Evolutionary conservation across 2,888 invertebrate genomes (phyloP), one percentile per base, ranked within the genome.

Genomic region (Aporophyla nigra): DNA sequence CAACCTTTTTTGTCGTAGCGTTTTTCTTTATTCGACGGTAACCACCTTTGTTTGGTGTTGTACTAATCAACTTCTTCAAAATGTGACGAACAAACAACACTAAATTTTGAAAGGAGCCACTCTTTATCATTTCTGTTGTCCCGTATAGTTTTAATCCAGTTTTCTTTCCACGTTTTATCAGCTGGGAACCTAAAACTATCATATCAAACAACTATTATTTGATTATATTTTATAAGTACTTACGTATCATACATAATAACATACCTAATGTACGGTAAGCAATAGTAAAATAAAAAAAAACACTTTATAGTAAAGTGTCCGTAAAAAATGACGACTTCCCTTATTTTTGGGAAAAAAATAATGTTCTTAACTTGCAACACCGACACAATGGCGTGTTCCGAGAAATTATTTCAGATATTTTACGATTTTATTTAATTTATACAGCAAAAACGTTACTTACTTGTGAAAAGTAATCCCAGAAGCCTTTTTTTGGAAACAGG

Each of bases 61-160:
- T 66, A 66, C 2, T 33, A 14, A 53, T 67, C 66, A 33, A 53
- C 2, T 53, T 67, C 53, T 67, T 67, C 40, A 67, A 67, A 67
- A 53, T 67, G 67, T 67, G 4, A 40, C 7, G 53, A 40, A 67
- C 67, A 66, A 66, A 66, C 51, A 5, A 51, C 65, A 66, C 51
- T 51, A 66, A 66, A 66, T 51, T 66, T 51, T 66, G 65, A 66
- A 66, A 27, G 66, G 66, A 33, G 66, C 53, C 66, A 54, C 5
- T 68, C 54, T 19, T 2, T 2, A 56, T 68, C 68, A 56, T 68
- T 54, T 68, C 68, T 68, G 68, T 72, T 68, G 4, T 68, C 54
- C 12, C 68, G 68, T n/a, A 67, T 1, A 67, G n/a, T 1, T 67
- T 54, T 67, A 5, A 67, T 67, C 67, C 54, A 67, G 40, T 54